Base-by-base conservation (phyloP, 2,888 invertebrate species). In the Zaprionus lineosus region DNA sequence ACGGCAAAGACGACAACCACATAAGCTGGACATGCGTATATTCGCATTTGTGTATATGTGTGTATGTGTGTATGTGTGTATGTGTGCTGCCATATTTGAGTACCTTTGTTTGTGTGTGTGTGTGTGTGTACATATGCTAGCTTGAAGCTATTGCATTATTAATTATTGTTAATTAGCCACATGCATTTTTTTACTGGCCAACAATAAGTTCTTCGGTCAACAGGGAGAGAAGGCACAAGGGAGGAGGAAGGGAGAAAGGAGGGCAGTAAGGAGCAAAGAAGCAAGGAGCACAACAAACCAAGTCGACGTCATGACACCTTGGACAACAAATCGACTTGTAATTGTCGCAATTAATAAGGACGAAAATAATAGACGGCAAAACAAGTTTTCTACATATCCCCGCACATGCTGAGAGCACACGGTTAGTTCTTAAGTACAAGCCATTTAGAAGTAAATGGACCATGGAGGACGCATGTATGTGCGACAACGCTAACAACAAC, bases 111-210 rank as follows among this genome's bases (percentile, higher is more conserved):
- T n/a, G 24, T 60, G 29, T 21, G 33, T 40, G 7, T 19, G 24
- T 12, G 12, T 21, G 28, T 21, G 44, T 26, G 24, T 24, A n/a
- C n/a, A 19, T 60, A 26, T 21, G 21, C 28, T 44, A 26, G 56
- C 41, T 44, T 34, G 33, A 14, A 39, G 47, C 34, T 48, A 58
- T 68, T 72, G 62, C 66, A 74, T 74, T 76, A 76, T 76, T 76
- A 76, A 76, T 74, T 76, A 72, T 71, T 59, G 56, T 62, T 75
- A 75, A 75, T 75, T 75, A 74, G 43, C 63, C 56, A 29, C 65
- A 69, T 57, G 59, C 57, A 53, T 55, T 70, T 53, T 31, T 56
- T 53, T n/a, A 41, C 61, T 44, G 51, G 19, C 47, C n/a, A 28
- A 40, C 62, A 31, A 53, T 57, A 37, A 52, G 28, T 36, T 51